A percentile compares a stretch with the other conserved stretches of the same genome.
phyloP scores from a whole-genome alignment of 2,888 invertebrate genomes.

The Serripes groenlandicus region DNA sequence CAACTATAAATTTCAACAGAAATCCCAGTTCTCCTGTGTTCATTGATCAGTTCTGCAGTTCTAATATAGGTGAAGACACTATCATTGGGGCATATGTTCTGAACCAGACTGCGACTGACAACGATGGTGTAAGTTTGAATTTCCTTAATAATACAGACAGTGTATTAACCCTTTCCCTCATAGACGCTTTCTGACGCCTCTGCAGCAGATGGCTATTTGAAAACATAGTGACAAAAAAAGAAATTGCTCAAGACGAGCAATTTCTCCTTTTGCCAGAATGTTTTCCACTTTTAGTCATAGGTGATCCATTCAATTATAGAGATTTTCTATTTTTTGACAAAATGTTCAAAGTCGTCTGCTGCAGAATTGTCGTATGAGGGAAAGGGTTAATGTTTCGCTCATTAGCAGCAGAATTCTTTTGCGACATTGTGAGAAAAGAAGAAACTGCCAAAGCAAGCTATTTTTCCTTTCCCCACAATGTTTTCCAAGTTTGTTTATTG shows the following conservation, averaged over 20 bases:
- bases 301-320: no score
- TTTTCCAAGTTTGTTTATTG: no score
- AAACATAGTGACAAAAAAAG: background rate
- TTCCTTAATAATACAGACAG: no score
- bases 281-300: no score
- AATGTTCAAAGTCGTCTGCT: no score
- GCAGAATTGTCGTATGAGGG: no score
- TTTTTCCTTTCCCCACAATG: background rate
- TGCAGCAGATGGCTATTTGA: no score
- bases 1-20: conserved; percentile 79
- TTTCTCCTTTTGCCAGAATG: background rate
- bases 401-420: no score
- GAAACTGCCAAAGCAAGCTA: background rate
- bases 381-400: no score
- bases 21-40: conserved; percentile 81
- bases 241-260: background rate
- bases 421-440: background rate
- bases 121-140: conserved; percentile 78
- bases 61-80: conserved; percentile 70
- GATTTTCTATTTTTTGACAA: no score
- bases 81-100: conserved; percentile 73
- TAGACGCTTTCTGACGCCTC: no score
- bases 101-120: conserved; percentile 76
- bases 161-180: no score
- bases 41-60: conserved; percentile 53